phyloP scores from a whole-genome alignment of 2,113 vertebrate genomes.

The Hystrix brachyura region DNA sequence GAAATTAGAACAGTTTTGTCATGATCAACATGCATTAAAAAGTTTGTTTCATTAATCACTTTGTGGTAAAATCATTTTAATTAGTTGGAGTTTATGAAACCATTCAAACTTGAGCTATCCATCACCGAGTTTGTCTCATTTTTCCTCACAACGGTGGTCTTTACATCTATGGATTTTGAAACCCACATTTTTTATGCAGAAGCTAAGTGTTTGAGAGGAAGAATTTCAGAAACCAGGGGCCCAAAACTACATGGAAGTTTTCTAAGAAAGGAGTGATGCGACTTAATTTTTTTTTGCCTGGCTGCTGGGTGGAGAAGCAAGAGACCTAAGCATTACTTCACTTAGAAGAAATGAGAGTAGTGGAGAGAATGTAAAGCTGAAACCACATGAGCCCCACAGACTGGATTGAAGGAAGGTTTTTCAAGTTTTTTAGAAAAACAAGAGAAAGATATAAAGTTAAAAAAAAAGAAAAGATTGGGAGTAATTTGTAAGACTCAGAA shows the following conservation, averaged over 20 bases:
- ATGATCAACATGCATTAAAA: not conserved
- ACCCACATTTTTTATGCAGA: not conserved
- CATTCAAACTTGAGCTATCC: not conserved
- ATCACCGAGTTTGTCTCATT: not conserved
- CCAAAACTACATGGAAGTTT: not conserved
- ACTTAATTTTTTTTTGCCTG: not conserved
- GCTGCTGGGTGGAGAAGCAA: not conserved
- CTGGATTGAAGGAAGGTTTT: not conserved
- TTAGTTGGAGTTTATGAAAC: not conserved
- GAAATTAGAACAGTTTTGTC: not conserved
- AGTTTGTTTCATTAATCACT: not conserved
- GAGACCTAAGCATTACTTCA: not conserved
- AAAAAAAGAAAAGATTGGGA: not conserved
- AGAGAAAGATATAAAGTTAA: not conserved
- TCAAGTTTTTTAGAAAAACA: not conserved
- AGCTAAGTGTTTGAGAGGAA: not conserved
- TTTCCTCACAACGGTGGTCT: not conserved
- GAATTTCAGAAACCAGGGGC: not conserved
- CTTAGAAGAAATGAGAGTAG: not conserved
- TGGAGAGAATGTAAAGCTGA: not conserved
- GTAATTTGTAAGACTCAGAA: not conserved
- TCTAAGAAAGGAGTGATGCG: not conserved
- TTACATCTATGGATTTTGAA: not conserved
- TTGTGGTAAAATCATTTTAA: conserved; percentile 8
- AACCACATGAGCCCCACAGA: not conserved